Evolutionary conservation across 1,140 invertebrate species (phyloP).

Genomic region (Alviniconcha marisindica): DNA sequence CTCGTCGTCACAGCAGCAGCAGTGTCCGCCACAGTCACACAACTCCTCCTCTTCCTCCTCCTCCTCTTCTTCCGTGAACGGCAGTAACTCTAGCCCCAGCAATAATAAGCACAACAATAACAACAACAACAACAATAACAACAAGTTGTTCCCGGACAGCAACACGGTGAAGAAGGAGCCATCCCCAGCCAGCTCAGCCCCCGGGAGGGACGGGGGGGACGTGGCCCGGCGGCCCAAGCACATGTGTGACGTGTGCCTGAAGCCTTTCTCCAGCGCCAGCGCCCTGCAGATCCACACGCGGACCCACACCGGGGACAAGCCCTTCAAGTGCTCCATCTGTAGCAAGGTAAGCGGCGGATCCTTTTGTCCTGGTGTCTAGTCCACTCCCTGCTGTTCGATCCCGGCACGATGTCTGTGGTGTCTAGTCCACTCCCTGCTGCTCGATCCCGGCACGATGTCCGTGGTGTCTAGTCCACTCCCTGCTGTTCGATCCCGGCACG

Average conservation of each 20-base stretch:
- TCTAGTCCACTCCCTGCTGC: no score
- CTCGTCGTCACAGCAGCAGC: neutral
- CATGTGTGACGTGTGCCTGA: conserved; percentile 96
- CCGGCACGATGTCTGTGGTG: no score
- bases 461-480: no score
- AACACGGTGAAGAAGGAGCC: conserved; percentile 38
- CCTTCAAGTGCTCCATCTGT: conserved; percentile 91
- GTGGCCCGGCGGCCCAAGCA: conserved; percentile 83
- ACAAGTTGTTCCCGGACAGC: conserved; percentile 36
- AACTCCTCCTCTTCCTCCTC: neutral
- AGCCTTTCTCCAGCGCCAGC: conserved; percentile 97
- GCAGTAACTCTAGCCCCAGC: conserved; percentile 22
- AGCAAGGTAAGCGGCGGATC: conserved; percentile 37
- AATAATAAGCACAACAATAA: conserved; percentile 34
- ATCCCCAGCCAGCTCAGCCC: neutral
- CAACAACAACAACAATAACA: conserved; percentile 46
- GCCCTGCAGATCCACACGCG: conserved; percentile 98
- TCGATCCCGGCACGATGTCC: no score
- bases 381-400: no score
- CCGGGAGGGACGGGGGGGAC: conserved; percentile 9
- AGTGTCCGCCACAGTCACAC: neutral
- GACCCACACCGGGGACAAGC: conserved; percentile 98
- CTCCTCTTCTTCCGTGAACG: conserved; percentile 33
- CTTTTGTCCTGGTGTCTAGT: neutral
- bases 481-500: no score